Evolutionary conservation across 2,888 invertebrate genomes (phyloP).

Genomic region (Ditylenchus weischeri): DNA sequence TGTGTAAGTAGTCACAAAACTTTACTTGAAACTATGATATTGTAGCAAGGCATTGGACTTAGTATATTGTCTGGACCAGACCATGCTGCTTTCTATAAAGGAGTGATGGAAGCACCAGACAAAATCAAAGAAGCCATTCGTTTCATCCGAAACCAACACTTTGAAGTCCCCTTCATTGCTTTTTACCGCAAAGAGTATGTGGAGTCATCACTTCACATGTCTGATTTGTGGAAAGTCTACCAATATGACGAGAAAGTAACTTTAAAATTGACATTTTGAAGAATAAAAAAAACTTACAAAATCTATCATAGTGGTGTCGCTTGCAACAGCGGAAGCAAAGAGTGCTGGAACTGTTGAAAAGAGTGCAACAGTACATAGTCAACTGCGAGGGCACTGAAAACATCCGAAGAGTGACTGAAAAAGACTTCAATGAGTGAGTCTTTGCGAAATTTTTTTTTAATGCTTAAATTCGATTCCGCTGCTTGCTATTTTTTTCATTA

Average conservation of each 20-base stretch:
- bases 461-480: no score
- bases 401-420: conserved; percentile 22
- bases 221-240: conserved; percentile 96
- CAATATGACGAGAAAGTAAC: conserved; percentile 81
- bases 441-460: not conserved
- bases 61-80: conserved; percentile 16
- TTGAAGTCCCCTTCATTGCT: conserved; percentile 96
- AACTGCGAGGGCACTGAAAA: conserved; percentile 11
- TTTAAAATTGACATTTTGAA: no score
- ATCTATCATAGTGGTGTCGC: conserved; percentile 25
- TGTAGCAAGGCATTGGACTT: conserved; percentile 15
- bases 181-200: conserved; percentile 98
- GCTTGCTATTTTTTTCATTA: no score
- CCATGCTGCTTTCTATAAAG: not conserved
- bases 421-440: conserved; percentile 22
- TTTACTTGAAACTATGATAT: not conserved
- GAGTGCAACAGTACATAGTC: conserved; percentile 82
- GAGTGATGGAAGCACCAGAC: conserved; percentile 59
- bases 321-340: conserved; percentile 57
- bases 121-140: conserved; percentile 90
- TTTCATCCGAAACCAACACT: conserved; percentile 88
- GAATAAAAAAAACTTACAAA: not conserved
- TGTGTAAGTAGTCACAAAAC: no score
- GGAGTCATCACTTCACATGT: conserved; percentile 70
- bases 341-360: conserved; percentile 75